phyloP scores from a whole-genome alignment of 2,113 vertebrate species.

The Callithrix jacchus region DNA sequence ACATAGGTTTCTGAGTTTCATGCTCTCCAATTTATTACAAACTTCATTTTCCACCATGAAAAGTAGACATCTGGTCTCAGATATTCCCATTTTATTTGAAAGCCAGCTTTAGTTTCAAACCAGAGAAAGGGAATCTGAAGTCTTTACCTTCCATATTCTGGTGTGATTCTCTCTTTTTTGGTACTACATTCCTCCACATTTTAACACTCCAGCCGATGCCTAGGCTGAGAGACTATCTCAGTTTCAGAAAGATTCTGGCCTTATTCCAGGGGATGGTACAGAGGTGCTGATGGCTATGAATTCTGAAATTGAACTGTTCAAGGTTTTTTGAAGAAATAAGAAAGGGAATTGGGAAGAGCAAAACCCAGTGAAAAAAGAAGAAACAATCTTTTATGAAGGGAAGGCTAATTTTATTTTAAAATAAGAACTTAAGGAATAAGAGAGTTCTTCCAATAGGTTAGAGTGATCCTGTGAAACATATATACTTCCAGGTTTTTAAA shows the following conservation, averaged over 20 bases:
- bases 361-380: neutral
- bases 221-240: neutral
- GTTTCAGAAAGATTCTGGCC: neutral
- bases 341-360: neutral
- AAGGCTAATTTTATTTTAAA: conserved; percentile 13
- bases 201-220: neutral
- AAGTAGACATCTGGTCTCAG: neutral
- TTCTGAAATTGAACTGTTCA: neutral
- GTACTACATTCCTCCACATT: neutral
- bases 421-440: neutral
- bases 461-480: neutral
- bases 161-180: neutral
- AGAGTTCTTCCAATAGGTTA: neutral
- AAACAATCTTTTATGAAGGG: neutral
- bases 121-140: neutral
- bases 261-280: accelerated
- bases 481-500: neutral
- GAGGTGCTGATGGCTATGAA: neutral
- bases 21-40: neutral
- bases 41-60: neutral
- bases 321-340: neutral
- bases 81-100: neutral
- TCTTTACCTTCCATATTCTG: neutral
- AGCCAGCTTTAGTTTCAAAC: neutral
- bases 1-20: neutral